phyloP scores from a whole-genome alignment of 2,797 vertebrate genomes.

The Sebastes alutus region DNA sequence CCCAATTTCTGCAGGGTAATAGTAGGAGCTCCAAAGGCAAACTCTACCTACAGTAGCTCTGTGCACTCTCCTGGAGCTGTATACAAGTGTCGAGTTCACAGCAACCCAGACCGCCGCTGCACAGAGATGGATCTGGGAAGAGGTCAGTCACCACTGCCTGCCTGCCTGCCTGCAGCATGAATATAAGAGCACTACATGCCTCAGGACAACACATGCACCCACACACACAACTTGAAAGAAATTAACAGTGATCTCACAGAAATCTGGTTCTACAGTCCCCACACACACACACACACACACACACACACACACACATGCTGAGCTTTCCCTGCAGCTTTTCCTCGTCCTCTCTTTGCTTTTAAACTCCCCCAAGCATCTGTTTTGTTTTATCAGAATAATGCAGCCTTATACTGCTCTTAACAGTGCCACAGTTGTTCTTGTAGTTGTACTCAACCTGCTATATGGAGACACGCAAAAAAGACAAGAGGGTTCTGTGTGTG shows the following conservation, averaged over 20 bases:
- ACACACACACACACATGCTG: background rate
- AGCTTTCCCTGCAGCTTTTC: slow-evolving; percentile 27
- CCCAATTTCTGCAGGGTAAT: slow-evolving; percentile 86
- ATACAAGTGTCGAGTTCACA: slow-evolving; percentile 95
- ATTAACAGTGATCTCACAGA: background rate
- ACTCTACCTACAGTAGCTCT: slow-evolving; percentile 92
- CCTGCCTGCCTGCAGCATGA: slow-evolving; percentile 20
- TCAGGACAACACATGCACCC: background rate
- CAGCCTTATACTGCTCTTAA: slow-evolving; percentile 52
- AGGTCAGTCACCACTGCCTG: slow-evolving; percentile 83
- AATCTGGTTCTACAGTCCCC: background rate
- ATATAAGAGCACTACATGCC: background rate
- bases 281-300: too few relatives aligned
- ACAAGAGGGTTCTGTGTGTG: slow-evolving; percentile 55
- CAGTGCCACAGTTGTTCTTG: slow-evolving; percentile 49
- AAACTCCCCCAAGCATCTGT: slow-evolving; percentile 68
- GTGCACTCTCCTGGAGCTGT: slow-evolving; percentile 93
- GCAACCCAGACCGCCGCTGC: slow-evolving; percentile 95
- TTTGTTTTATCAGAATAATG: slow-evolving; percentile 77
- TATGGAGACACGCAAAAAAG: slow-evolving; percentile 37
- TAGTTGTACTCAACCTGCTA: slow-evolving; percentile 11
- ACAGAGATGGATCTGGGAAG: slow-evolving; percentile 97
- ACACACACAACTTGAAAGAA: background rate
- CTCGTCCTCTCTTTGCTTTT: slow-evolving; percentile 23
- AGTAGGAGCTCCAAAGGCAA: slow-evolving; percentile 94